Conservation (phyloP, 2,797 vertebrate species). For the Acipenser transmontanus region DNA sequence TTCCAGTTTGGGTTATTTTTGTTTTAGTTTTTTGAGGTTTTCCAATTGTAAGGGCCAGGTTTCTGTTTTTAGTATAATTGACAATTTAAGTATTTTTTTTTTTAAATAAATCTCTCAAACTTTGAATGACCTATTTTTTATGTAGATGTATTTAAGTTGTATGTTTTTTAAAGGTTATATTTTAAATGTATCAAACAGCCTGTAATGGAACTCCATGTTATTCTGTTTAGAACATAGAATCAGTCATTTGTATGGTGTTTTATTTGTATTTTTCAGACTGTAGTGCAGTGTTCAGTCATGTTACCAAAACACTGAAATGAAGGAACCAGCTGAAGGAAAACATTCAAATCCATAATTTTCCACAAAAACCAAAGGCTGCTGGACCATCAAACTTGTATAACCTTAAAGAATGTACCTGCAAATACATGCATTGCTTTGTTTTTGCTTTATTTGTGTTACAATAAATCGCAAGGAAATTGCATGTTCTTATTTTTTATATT, state of each 20-base stretch:
- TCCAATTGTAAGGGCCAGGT: too few relatives aligned
- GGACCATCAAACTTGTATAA: conserved; percentile 13
- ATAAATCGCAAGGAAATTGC: conserved; percentile 44
- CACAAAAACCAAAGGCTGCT: background rate
- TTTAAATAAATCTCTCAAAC: background rate
- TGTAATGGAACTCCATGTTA: too few relatives aligned
- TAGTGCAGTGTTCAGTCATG: conserved; percentile 74
- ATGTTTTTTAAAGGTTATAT: too few relatives aligned
- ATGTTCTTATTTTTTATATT: conserved; percentile 24
- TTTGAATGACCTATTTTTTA: background rate
- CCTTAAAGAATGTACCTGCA: background rate
- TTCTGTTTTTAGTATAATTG: too few relatives aligned
- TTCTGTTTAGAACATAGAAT: background rate
- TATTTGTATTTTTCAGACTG: conserved; percentile 61
- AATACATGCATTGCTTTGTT: conserved; percentile 18
- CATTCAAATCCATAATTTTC: background rate
- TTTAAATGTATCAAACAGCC: too few relatives aligned
- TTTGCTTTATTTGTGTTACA: conserved; percentile 28
- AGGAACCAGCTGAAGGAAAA: background rate
- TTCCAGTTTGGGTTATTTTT: too few relatives aligned
- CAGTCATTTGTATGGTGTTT: conserved; percentile 17
- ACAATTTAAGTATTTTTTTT: background rate
- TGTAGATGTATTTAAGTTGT: too few relatives aligned
- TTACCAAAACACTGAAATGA: conserved; percentile 73
- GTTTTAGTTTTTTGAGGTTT: too few relatives aligned